Percentiles rank a stretch among this genome's conserved stretches.
Evolutionary conservation across 2,797 vertebrate genomes (phyloP).

Genomic region (Pteropus rufus): DNA sequence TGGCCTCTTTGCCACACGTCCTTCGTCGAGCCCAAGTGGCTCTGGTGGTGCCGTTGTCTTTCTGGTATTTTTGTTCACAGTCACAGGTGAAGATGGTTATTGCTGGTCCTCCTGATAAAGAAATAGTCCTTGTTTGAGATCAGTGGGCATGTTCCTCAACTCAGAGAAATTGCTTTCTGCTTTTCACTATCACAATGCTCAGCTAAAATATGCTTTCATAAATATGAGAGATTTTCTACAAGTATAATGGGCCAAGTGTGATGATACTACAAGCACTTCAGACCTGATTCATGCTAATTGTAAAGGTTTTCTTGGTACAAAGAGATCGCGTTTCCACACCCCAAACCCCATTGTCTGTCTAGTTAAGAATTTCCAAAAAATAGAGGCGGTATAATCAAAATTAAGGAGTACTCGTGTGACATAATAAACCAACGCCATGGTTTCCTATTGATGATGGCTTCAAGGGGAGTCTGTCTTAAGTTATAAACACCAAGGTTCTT

Average conservation of each 20-base stretch:
- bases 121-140: background rate
- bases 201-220: background rate
- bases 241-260: background rate
- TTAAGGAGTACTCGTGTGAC: background rate
- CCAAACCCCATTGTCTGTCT: background rate
- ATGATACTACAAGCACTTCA: background rate
- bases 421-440: background rate
- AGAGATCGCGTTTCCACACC: background rate
- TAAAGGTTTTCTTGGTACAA: background rate
- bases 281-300: background rate
- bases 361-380: background rate
- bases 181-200: background rate
- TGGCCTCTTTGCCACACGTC: background rate
- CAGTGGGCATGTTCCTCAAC: background rate
- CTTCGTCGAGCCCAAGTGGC: background rate
- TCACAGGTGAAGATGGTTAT: background rate
- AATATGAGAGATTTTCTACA: background rate
- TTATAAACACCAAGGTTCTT: background rate
- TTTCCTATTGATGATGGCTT: background rate
- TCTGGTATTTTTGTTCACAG: background rate
- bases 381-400: background rate
- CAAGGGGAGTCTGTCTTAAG: background rate
- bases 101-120: background rate
- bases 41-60: background rate
- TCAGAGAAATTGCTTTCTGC: background rate